Evolutionary conservation across 2,888 invertebrate species (phyloP), one percentile per base, ranked within the genome.

Genomic region (Lissonota sp.): DNA sequence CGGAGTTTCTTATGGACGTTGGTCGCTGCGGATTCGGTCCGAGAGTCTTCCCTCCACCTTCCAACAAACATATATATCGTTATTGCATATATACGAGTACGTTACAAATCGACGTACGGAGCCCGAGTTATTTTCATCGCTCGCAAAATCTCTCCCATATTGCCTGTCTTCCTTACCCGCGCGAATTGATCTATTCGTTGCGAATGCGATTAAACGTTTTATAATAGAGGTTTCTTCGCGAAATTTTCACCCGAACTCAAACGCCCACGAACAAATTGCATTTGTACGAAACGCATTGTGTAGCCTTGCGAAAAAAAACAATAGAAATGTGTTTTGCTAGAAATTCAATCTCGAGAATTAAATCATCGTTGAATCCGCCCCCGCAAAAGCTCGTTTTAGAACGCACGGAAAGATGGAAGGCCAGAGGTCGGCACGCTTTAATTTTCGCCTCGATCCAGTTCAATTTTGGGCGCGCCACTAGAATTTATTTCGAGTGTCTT

Each of bases 91-190:
- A 14, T 14, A 14, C 5, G 10, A 10, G 12, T 57, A 57, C 58
- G 39, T 60, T 12, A 39, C 39, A 12, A 40, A 16, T 60, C 39
- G 58, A 60, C 40, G 37, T 60, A 8, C 58, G 58, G 14, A 14
- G 51, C n/a, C 51, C n/a, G 51, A 70, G 58, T 58, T 72, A 72
- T 73, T 73, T 73, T 73, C 39, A 73, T 64, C 72, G 39, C 62
- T 42, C 63, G 63, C 53, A 6, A 37, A 72, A 72, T 72, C 64
- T 71, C 55, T 71, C 60, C 46, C 55, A n/a, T n/a, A 58, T 70
- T 37, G 70, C n/a, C 55, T 39, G 12, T 37, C 46, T 26, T 39
- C 12, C 44, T 12, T 70, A 46, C 37, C 42, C 53, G 39, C n/a
- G n/a, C 46, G 39, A 6, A 44, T 44, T 42, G 8, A 55, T 57